Conservation (phyloP, 2,888 invertebrate species). For the Tricholauxania praeusta region DNA sequence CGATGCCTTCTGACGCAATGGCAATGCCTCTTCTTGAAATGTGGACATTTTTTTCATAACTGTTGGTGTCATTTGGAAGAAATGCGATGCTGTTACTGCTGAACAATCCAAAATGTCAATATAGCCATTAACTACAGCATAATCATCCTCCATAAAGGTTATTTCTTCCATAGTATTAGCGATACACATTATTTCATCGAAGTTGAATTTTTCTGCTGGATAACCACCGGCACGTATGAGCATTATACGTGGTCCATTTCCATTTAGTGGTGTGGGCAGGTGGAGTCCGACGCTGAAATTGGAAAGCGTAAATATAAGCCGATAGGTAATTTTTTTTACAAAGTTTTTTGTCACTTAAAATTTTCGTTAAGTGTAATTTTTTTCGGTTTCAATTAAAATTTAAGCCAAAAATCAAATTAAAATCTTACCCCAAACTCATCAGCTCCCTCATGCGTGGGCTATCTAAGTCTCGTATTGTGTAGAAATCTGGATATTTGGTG, state of each 20-base stretch:
- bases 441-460: slow-evolving; percentile 49
- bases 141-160: slow-evolving; percentile 72
- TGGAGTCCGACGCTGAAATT: slow-evolving; percentile 44
- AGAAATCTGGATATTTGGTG: slow-evolving; percentile 72
- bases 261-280: slow-evolving; percentile 61
- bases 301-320: neutral
- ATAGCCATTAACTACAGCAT: slow-evolving; percentile 70
- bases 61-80: slow-evolving; percentile 72
- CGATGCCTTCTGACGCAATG: slow-evolving; percentile 72
- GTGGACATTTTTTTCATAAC: slow-evolving; percentile 71
- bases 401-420: neutral
- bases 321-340: neutral
- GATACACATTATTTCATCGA: slow-evolving; percentile 70
- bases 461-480: slow-evolving; percentile 57
- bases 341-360: no score
- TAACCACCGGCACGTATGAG: slow-evolving; percentile 69
- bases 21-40: slow-evolving; percentile 72
- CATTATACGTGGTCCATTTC: slow-evolving; percentile 69
- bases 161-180: slow-evolving; percentile 72
- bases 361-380: no score
- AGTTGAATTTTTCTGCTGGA: slow-evolving; percentile 67
- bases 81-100: slow-evolving; percentile 69
- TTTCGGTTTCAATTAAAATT: no score
- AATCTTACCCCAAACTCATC: slow-evolving; percentile 51
- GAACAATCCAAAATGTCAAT: slow-evolving; percentile 71